Evolutionary conservation across 2,888 invertebrate genomes (phyloP).

Genomic region (Acanthosoma haemorrhoidale): DNA sequence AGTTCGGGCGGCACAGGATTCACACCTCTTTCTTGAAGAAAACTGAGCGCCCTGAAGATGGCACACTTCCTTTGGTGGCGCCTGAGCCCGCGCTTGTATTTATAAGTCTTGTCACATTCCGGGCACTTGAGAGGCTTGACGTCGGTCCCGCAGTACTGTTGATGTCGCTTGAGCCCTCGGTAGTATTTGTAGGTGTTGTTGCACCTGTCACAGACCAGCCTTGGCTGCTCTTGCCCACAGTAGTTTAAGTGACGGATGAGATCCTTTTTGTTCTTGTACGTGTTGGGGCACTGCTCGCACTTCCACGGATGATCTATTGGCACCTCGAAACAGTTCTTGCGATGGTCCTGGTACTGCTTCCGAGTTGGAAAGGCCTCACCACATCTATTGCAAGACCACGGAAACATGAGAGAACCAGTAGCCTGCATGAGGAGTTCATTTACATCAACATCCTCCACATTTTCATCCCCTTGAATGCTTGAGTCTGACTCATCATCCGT

Average conservation of each 20-base stretch:
- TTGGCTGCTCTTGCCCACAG: slow-evolving; percentile 27
- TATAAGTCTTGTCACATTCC: slow-evolving; percentile 47
- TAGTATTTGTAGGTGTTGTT: slow-evolving; percentile 31
- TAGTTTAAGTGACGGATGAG: slow-evolving; percentile 31
- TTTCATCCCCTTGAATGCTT: background rate
- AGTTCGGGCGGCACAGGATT: background rate
- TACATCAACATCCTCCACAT: slow-evolving; percentile 18
- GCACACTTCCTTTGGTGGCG: slow-evolving; percentile 49
- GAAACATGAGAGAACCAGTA: slow-evolving; percentile 24
- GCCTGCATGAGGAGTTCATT: slow-evolving; percentile 25
- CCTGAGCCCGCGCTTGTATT: slow-evolving; percentile 47
- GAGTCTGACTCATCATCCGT: slow-evolving; percentile 24
- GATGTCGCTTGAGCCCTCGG: slow-evolving; percentile 32
- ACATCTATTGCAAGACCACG: slow-evolving; percentile 31
- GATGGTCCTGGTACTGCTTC: slow-evolving; percentile 17
- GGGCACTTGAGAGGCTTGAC: slow-evolving; percentile 43
- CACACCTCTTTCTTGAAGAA: slow-evolving; percentile 14
- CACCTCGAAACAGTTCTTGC: slow-evolving; percentile 20
- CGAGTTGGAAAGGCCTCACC: slow-evolving; percentile 31
- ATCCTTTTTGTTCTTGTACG: slow-evolving; percentile 35
- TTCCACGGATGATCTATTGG: slow-evolving; percentile 31
- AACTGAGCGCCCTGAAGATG: slow-evolving; percentile 30
- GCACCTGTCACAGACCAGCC: slow-evolving; percentile 30
- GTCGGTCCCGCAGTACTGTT: slow-evolving; percentile 32
- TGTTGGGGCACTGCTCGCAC: slow-evolving; percentile 32